phyloP scores from a whole-genome alignment of 2,888 invertebrate species.

The Diplolepis rosae region DNA sequence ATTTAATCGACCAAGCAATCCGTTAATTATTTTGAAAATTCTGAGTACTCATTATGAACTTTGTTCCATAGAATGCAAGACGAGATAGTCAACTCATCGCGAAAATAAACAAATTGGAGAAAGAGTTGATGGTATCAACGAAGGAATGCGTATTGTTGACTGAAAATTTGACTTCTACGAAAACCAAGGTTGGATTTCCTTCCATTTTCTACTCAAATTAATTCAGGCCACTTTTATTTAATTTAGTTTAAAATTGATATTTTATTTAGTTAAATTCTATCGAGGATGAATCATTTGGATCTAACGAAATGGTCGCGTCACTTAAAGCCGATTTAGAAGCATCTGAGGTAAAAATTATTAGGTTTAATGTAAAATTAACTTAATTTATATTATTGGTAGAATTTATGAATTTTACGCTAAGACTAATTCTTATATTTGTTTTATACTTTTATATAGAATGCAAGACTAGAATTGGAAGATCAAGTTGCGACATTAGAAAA shows the following conservation, averaged over 20 bases:
- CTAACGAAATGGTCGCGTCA: conserved; percentile 82
- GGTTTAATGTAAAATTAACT: conserved; percentile 6
- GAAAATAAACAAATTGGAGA: conserved; percentile 80
- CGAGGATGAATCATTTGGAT: conserved; percentile 82
- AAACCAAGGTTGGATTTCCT: conserved; percentile 63
- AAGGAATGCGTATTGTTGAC: conserved; percentile 77
- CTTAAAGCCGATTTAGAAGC: conserved; percentile 80
- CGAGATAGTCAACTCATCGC: conserved; percentile 83
- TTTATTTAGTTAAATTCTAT: conserved; percentile 76
- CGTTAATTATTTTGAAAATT: too few relatives aligned
- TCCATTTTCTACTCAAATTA: neutral
- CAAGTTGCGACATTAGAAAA: conserved; percentile 82
- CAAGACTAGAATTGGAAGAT: conserved; percentile 78
- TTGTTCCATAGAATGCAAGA: conserved; percentile 76
- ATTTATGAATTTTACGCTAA: conserved; percentile 20
- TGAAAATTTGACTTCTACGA: conserved; percentile 73
- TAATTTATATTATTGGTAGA: neutral
- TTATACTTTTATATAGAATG: conserved; percentile 58
- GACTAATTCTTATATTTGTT: conserved; percentile 6
- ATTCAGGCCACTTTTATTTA: neutral
- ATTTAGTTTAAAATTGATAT: conserved; percentile 6
- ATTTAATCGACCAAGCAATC: neutral
- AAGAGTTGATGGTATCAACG: conserved; percentile 77
- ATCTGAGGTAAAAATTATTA: conserved; percentile 65
- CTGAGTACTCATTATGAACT: conserved; percentile 30